Base-by-base conservation (phyloP, 2,888 invertebrate species). In the Lasioglossum morio region DNA sequence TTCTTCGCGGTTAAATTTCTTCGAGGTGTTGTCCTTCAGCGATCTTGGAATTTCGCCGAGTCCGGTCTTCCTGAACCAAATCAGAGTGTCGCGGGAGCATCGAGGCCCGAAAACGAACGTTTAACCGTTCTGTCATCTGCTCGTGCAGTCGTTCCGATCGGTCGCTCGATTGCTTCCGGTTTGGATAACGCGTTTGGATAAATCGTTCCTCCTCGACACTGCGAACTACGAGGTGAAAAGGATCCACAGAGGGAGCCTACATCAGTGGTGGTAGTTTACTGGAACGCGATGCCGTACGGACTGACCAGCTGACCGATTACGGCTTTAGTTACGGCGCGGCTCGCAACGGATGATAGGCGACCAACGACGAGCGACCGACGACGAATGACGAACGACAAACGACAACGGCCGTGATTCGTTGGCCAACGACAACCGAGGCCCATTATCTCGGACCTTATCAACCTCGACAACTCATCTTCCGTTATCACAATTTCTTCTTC, bases 381-480 rank as follows among this genome's bases (percentile, higher is more conserved):
- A 40, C 43, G 43, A 43, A 43, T 43, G 43, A 43, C 43, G 43
- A 48, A 48, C 48, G 48, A 48, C 53, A 10, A 23, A 23, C 10
- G 23, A 10, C 53, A 8, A 8, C 8, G 60, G 72, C 66, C 57
- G 78, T 80, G 78, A 79, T 81, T 85, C 63, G 74, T 82, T 30
- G 27, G 60, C 16, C 60, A 27, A 88, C 72, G 84, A 37, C 72
- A 70, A 75, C 77, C 76, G 84, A 40, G 48, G 40, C 63, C 27
- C 74, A 85, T 89, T 89, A 90, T 91, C 66, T 23, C 90, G 85
- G 27, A 53, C 73, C 63, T 89, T 92, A 92, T 92, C 92, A 89
- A 57, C 69, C 76, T 83, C 91, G 92, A 91, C 93, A 94, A 91
- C 91, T 92, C 92, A 92, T 91, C 93, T 89, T 79, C 78, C 77